Evolutionary conservation across 2,113 vertebrate species (phyloP), one percentile per base, ranked within the genome.

Genomic region (Leptosomus discolor): DNA sequence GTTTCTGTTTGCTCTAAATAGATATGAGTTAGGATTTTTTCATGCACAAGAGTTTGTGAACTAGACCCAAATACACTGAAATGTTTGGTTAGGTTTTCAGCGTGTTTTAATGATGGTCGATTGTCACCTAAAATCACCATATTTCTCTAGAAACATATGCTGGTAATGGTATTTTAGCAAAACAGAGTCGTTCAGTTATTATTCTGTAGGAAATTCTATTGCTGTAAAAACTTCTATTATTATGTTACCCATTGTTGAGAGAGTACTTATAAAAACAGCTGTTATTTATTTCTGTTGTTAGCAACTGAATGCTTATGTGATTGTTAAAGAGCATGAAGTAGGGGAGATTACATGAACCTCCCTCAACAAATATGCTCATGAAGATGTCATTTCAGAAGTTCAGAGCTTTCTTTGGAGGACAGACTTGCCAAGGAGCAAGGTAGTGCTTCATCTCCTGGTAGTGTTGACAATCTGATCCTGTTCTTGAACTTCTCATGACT

Each of bases 111-210:
- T 74, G n/a, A 37, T 58, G 46, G 23, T 19, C 77, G 54, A 23
- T 61, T 78, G 71, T 86, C 46, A 85, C 69, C 76, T 78, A 57
- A 71, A 89, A 75, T n/a, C 43, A 53, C 61, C 56, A 10, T 39
- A 76, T 64, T 93, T 71, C 65, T 76, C 34, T 54, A 53, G 77
- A 95, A 96, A 68, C 2, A 15, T 43, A 20, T 19, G 3, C 51
- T 92, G 21, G 34, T 87, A 81, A 77, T 80, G 91, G 36, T 64
- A 64, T 94, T 69, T 84, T 85, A 82, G 21, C 56, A 57, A 90
- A 97, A 91, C 83, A 90, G 48, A 96, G 39, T 58, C 61, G 86
- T 91, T 95, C 43, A 48, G 12, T 92, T 95, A 67, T 45, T 81
- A 87, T 91, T 70, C 36, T 65, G 51, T 63, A 58, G 75, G 26